Percentiles rank a stretch among this genome's conserved stretches.
phyloP scores from a whole-genome alignment of 2,888 invertebrate species.

The Synanthedon myopaeformis region DNA sequence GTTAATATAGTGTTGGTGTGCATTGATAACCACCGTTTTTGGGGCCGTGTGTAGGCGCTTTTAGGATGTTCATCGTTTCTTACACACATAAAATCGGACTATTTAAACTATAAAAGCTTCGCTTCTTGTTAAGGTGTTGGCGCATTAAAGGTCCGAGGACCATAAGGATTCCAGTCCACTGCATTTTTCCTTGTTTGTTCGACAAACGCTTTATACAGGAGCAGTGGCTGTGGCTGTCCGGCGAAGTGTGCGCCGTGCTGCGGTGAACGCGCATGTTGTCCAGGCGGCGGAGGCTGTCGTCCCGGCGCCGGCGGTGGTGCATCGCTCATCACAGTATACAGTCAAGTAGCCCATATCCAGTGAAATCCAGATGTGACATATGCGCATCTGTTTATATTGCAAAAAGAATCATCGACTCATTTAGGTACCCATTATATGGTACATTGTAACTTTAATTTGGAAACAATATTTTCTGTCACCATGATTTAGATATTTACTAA shows the following conservation, averaged over 20 bases:
- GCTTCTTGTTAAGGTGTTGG: not conserved
- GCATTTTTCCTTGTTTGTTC: not conserved
- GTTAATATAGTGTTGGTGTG: too few species aligned
- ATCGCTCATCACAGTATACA: slow-evolving; percentile 65
- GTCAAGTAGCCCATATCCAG: slow-evolving; percentile 69
- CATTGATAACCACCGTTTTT: too few species aligned
- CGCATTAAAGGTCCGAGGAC: not conserved
- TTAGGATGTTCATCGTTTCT: too few species aligned
- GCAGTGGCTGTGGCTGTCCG: not conserved
- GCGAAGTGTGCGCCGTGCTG: not conserved
- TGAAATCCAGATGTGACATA: slow-evolving; percentile 19
- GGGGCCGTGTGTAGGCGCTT: too few species aligned
- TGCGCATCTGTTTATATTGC: not conserved
- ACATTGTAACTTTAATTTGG: too few species aligned
- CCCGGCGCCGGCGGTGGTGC: slow-evolving; percentile 36
- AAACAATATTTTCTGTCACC: too few species aligned
- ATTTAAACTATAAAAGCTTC: not conserved
- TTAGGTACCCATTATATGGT: not conserved
- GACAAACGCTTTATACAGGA: not conserved
- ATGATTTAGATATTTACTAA: too few species aligned
- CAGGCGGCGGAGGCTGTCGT: slow-evolving; percentile 20
- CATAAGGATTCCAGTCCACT: not conserved
- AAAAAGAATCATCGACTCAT: not conserved
- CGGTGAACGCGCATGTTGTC: too few species aligned
- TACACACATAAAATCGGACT: too few species aligned